Base-by-base conservation (phyloP, 1,140 invertebrate species). In the Frieseomelitta varia region DNA sequence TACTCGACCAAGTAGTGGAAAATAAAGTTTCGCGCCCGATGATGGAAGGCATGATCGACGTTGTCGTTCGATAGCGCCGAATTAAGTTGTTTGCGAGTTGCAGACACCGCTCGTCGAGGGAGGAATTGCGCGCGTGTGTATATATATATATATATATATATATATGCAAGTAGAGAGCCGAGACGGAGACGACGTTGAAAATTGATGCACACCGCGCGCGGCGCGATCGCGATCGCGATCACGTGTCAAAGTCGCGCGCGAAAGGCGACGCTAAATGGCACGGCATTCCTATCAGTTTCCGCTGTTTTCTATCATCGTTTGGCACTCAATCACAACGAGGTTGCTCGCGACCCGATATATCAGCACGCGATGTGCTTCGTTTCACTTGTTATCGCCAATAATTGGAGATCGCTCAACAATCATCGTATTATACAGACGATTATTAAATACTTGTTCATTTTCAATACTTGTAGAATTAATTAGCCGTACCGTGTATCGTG, bases 71-170 rank as follows among this genome's bases (percentile, higher is more conserved):
- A 30, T 73, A 81, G 58, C 67, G 74, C 71, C 24, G 73, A 84
- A 88, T 87, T 88, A 77, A 88, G 87, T 81, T 84, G 85, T 88
- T 87, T 56, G 68, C 76, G 80, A 87, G 81, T 87, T 77, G 53
- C 63, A 75, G 83, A 79, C 71, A 10, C 3, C 11, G 61, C 34
- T 17, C 58, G 12, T 53, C 39, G 39, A 0, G 4, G 39, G 10
- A 47, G 78, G 27, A 19, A 53, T 34, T 19, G 39, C 53, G 27
- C 34, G 85, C 53, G 77, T 24, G 30, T 30, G 30, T 30, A 30
- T 30, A 2, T 30, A 30, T 30, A 30, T 30, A 47, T 47, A 75
- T 30, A 30, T 30, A 2, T 30, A 30, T 30, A 30, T 30, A 47
- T 47, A 75, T 51, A 72, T 55, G 51, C 34, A 53, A 78, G 71